phyloP scores from a whole-genome alignment of 2,797 vertebrate genomes.

The Pitangus sulphuratus region DNA sequence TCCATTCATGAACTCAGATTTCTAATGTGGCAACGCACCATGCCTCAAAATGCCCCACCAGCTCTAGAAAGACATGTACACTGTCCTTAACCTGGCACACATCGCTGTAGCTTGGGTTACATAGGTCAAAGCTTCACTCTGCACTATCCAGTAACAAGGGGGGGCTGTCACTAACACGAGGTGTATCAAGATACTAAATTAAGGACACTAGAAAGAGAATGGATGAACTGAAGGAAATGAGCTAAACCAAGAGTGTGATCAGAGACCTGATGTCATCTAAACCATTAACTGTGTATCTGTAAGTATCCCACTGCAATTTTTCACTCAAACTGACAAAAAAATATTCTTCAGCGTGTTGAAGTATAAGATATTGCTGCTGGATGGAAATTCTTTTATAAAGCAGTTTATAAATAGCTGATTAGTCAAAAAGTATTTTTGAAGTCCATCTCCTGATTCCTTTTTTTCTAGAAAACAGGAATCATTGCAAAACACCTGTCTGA shows the following conservation, averaged over 20 bases:
- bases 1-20: slow-evolving; percentile 74
- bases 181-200: slow-evolving; percentile 41
- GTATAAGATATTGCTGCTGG: neutral
- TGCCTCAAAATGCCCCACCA: slow-evolving; percentile 31
- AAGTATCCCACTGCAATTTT: neutral
- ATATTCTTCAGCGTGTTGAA: neutral
- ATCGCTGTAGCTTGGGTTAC: slow-evolving; percentile 47
- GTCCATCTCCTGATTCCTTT: neutral
- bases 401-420: neutral
- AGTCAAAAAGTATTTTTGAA: neutral
- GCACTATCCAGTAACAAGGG: slow-evolving; percentile 27
- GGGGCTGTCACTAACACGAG: neutral
- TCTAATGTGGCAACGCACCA: slow-evolving; percentile 23
- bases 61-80: slow-evolving; percentile 53
- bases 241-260: neutral
- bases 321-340: neutral
- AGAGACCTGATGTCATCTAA: neutral
- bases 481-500: neutral
- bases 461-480: neutral
- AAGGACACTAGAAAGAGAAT: slow-evolving; percentile 26
- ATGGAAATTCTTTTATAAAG: neutral
- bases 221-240: slow-evolving; percentile 50
- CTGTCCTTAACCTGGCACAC: slow-evolving; percentile 56
- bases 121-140: slow-evolving; percentile 19
- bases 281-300: neutral